phyloP scores from a whole-genome alignment of 64 coral and sea anemone genomes.

The Pocillopora verrucosa region DNA sequence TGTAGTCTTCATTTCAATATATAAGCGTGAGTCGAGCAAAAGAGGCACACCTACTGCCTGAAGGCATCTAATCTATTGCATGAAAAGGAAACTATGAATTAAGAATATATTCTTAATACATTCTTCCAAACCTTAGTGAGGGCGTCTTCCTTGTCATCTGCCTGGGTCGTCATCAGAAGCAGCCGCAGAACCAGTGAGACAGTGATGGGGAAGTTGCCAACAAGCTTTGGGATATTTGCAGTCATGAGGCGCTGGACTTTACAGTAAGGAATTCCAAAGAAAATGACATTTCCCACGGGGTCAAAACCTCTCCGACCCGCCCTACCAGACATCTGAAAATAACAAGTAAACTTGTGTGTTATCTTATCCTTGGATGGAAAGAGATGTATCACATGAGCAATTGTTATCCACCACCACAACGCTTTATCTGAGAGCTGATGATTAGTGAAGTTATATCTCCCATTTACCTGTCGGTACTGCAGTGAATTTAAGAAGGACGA shows the following conservation, averaged over 20 bases:
- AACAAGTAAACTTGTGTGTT: not conserved
- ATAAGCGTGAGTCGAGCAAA: too few relatives aligned
- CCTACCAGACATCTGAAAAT: slow-evolving; percentile 52
- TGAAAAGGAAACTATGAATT: too few relatives aligned
- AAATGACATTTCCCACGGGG: slow-evolving; percentile 57
- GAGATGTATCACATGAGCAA: too few relatives aligned
- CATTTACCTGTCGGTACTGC: slow-evolving; percentile 55
- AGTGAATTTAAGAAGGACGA: slow-evolving; percentile 65
- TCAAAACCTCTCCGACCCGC: slow-evolving; percentile 72
- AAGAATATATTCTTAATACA: not conserved
- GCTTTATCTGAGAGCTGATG: not conserved
- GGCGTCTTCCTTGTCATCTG: slow-evolving; percentile 46
- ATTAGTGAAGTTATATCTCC: not conserved
- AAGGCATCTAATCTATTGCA: too few relatives aligned
- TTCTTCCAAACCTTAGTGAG: slow-evolving; percentile 39
- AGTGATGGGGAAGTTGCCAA: slow-evolving; percentile 77
- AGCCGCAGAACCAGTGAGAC: slow-evolving; percentile 73
- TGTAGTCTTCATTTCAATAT: too few relatives aligned
- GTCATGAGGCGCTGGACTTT: slow-evolving; percentile 79
- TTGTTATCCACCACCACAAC: too few relatives aligned
- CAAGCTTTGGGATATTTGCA: slow-evolving; percentile 64
- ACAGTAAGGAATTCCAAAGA: slow-evolving; percentile 62
- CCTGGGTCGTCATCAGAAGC: slow-evolving; percentile 56
- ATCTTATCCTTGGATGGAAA: too few relatives aligned
- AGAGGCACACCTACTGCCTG: too few relatives aligned